A percentile compares a stretch with the other conserved stretches of the same genome.
phyloP scores from a whole-genome alignment of 2,888 invertebrate genomes.

The Malthinus flaveolus region DNA sequence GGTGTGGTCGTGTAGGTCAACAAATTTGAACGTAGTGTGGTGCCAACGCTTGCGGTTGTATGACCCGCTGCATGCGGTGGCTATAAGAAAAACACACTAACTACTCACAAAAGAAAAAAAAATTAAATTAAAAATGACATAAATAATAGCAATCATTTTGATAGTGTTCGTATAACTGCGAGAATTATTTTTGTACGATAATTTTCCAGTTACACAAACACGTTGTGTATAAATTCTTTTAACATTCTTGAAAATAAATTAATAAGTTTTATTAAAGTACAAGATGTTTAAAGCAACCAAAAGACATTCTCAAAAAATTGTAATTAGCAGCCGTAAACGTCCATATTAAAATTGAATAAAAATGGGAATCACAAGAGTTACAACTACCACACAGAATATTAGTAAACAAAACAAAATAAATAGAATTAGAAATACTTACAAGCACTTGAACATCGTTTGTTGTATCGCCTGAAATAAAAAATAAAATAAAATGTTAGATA shows the following conservation, averaged over 20 bases:
- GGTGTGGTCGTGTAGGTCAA: constrained; percentile 10
- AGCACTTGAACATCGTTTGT: neutral
- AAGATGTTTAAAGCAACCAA: no score
- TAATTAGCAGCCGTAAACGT: no score
- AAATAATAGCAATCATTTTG: neutral
- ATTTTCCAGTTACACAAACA: no score
- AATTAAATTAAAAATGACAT: constrained; percentile 12
- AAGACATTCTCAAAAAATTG: no score
- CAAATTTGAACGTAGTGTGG: constrained; percentile 36
- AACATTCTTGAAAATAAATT: no score
- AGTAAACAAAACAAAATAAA: constrained; percentile 14
- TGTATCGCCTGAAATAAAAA: neutral
- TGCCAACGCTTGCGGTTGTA: constrained; percentile 45
- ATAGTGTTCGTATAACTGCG: no score
- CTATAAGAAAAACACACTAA: constrained; percentile 50
- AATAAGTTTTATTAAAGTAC: no score
- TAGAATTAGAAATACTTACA: neutral
- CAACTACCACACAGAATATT: constrained; percentile 21
- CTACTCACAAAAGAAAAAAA: constrained; percentile 32
- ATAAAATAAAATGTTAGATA: no score
- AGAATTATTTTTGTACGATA: no score
- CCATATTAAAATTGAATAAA: no score
- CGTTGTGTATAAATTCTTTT: no score
- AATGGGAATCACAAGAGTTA: no score
- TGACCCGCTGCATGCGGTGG: constrained; percentile 46